phyloP scores from a whole-genome alignment of 2,888 invertebrate species.

The Rhimphoctona megacephalus region DNA sequence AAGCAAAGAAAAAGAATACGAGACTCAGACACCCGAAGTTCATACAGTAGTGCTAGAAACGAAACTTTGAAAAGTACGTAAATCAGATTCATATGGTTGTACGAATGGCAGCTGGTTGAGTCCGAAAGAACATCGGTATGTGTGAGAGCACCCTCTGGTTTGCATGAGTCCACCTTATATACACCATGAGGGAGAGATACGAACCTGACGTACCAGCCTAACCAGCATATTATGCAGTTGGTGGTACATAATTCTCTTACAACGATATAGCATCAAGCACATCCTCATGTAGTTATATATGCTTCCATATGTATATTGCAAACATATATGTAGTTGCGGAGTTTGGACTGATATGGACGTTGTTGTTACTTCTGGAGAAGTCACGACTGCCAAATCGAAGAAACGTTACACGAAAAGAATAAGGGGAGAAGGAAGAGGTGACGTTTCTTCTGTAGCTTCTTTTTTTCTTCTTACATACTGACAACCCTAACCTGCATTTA shows the following conservation, averaged over 20 bases:
- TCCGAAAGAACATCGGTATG: constrained; percentile 44
- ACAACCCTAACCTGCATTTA: neutral
- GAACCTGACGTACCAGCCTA: constrained; percentile 59
- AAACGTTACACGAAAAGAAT: constrained; percentile 25
- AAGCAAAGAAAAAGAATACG: neutral
- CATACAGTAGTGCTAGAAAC: constrained; percentile 31
- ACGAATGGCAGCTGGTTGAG: constrained; percentile 64
- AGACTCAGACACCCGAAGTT: neutral
- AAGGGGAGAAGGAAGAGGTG: constrained; percentile 1
- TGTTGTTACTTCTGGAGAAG: constrained; percentile 59
- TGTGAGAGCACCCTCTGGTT: constrained; percentile 36
- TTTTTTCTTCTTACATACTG: neutral
- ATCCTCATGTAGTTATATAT: constrained; percentile 26
- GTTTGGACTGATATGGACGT: constrained; percentile 41
- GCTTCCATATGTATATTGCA: constrained; percentile 27
- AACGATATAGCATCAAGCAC: constrained; percentile 43
- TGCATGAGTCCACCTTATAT: constrained; percentile 53
- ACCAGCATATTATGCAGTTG: constrained; percentile 65
- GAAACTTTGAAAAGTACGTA: constrained; percentile 54
- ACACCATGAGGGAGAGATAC: constrained; percentile 44
- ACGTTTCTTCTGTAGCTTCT: neutral
- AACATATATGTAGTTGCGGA: constrained; percentile 50
- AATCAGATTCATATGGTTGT: constrained; percentile 68
- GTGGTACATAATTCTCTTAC: constrained; percentile 60
- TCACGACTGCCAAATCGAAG: constrained; percentile 52